Percentiles rank a stretch among this genome's conserved stretches.
Evolutionary conservation across 1,140 invertebrate genomes (phyloP).

Genomic region (Aradophagus sp.): DNA sequence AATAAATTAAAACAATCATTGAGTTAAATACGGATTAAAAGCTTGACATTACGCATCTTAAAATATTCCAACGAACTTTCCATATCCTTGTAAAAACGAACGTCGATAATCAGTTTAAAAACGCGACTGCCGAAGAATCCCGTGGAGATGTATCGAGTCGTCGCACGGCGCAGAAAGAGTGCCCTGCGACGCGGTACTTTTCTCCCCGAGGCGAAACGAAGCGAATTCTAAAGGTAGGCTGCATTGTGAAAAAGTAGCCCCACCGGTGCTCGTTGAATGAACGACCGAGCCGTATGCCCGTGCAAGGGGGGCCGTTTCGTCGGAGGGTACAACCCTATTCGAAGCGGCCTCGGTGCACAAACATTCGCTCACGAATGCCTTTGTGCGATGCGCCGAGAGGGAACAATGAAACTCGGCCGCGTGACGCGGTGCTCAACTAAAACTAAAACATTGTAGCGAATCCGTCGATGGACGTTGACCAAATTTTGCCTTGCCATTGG

Average conservation of each 20-base stretch:
- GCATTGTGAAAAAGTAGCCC: constrained; percentile 53
- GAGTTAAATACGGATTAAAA: no score
- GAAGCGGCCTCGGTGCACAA: constrained; percentile 3
- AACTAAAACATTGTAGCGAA: no score
- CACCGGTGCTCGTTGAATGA: constrained; percentile 40
- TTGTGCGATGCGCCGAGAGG: not conserved
- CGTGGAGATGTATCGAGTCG: no score
- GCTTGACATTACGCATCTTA: no score
- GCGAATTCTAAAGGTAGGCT: constrained; percentile 32
- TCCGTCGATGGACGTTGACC: no score
- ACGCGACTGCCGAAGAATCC: no score
- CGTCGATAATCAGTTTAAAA: no score
- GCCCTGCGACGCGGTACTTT: not conserved
- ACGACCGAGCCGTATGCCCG: constrained; percentile 16
- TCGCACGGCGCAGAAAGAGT: not conserved
- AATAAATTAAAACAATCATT: no score
- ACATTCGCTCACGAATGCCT: constrained; percentile 10
- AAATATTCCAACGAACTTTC: no score
- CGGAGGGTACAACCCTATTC: constrained; percentile 27
- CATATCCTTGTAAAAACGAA: no score
- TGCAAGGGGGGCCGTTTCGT: constrained; percentile 26
- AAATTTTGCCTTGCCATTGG: no score
- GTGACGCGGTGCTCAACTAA: no score
- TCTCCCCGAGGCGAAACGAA: constrained; percentile 22
- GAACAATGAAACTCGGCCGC: constrained; percentile 1